A percentile compares a stretch with the other conserved stretches of the same genome.
phyloP scores from a whole-genome alignment of 2,888 invertebrate genomes.

The Drosophila diplacantha region DNA sequence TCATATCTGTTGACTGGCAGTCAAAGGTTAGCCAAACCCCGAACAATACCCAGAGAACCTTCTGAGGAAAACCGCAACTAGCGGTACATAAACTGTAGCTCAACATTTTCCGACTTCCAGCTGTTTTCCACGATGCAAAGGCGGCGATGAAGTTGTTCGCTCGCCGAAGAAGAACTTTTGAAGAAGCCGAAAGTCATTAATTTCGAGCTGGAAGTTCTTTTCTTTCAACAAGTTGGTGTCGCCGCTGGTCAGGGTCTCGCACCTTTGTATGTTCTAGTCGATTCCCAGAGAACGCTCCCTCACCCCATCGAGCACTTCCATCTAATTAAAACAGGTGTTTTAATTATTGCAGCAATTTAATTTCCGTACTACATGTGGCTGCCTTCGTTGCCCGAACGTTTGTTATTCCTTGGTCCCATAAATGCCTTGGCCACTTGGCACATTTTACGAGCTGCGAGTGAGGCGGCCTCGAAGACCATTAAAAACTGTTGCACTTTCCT shows the following conservation, averaged over 20 bases:
- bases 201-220: conserved; percentile 40
- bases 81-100: conserved; percentile 11
- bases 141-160: conserved; percentile 55
- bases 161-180: conserved; percentile 45
- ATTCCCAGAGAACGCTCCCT: conserved; percentile 45
- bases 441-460: conserved; percentile 59
- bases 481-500: conserved; percentile 64
- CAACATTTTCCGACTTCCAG: conserved; percentile 47
- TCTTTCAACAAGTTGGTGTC: conserved; percentile 54
- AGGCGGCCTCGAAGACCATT: conserved; percentile 49
- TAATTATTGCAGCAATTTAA: conserved; percentile 68
- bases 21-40: conserved; percentile 36
- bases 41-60: conserved; percentile 18
- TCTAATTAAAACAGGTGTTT: conserved; percentile 74
- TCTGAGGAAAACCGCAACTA: conserved; percentile 33
- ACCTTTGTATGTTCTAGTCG: conserved; percentile 18
- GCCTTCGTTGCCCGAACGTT: conserved; percentile 17
- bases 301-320: conserved; percentile 55
- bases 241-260: conserved; percentile 34
- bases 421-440: conserved; percentile 61
- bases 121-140: conserved; percentile 34
- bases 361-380: conserved; percentile 34
- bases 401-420: conserved; percentile 41
- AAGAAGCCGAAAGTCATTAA: conserved; percentile 63
- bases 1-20: conserved; percentile 31